A percentile compares a stretch with the other conserved stretches of the same genome.
These are phyloP conservation scores for Brenthis hecate DNA, from an alignment of 2,888 invertebrate genomes.

Conservation along the genomic window DNA sequence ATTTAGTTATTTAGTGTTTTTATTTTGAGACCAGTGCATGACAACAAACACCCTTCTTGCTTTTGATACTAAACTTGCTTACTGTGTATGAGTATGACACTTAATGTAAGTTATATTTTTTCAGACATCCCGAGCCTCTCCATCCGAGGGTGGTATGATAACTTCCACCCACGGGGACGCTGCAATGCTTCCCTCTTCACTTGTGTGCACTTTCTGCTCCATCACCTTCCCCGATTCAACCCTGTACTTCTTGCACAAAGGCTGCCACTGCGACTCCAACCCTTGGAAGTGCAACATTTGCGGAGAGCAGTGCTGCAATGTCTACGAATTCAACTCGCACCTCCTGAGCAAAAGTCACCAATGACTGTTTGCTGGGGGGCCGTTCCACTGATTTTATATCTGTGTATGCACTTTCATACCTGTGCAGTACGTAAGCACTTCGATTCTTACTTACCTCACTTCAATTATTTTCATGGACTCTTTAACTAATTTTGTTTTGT, in stretches of 20 bases:
- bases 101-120: conserved; percentile 6
- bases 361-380: conserved; percentile 82
- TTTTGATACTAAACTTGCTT: too few relatives aligned
- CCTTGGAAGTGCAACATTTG: conserved; percentile 99
- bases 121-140: conserved; percentile 74
- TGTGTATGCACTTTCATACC: conserved; percentile 40
- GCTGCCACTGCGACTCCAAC: conserved; percentile 98
- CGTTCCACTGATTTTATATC: conserved; percentile 68
- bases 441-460: conserved; percentile 63
- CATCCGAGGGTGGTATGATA: conserved; percentile 83
- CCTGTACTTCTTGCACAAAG: conserved; percentile 97
- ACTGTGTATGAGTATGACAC: too few relatives aligned
- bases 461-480: conserved; percentile 26
- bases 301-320: conserved; percentile 96
- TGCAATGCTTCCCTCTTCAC: conserved; percentile 69
- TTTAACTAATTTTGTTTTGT: conserved; percentile 5
- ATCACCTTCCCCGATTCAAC: conserved; percentile 98
- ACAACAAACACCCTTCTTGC: too few relatives aligned
- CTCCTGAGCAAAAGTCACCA: conserved; percentile 96
- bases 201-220: conserved; percentile 95
- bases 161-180: conserved; percentile 87
- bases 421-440: conserved; percentile 69
- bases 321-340: conserved; percentile 98
- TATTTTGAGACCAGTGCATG: too few relatives aligned
- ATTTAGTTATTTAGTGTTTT: too few relatives aligned